Base-by-base conservation (phyloP, 1,140 invertebrate species). In the Leptinotarsa texana region DNA sequence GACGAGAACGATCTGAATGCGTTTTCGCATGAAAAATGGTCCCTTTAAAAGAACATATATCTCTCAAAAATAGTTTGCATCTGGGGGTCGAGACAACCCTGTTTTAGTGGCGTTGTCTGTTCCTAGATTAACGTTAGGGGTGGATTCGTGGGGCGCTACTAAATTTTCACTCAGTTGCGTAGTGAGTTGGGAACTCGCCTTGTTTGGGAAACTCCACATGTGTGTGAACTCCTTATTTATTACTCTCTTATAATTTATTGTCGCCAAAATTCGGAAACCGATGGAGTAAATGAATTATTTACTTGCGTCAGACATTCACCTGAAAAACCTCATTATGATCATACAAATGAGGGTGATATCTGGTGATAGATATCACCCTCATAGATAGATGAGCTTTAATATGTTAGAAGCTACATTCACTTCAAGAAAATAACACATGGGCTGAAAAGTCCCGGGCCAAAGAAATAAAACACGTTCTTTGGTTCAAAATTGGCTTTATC, bases 91-190 rank as follows among this genome's bases (percentile, higher is more conserved):
- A 67, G 65, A 67, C 65, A 67, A 27, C 65, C 65, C 65, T 67
- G 24, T 27, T 67, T 67, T 17, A 62, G 65, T 67, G 65, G 65
- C 65, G 24, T 17, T 67, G 65, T 67, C 65, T 67, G 65, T 21
- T 67, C 22, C 65, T 67, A 27, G 22, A 67, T 67, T 67, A 67
- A 67, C 65, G 65, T 67, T 22, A 24, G 24, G 65, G 65, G 65
- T 67, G 24, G 65, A 27, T 67, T 67, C 65, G 24, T 67, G 24
- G 65, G 65, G 17, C 65, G 65, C 65, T 67, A 67, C 22, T 67
- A 67, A 67, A 67, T 67, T 67, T 67, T 67, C 65, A 67, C 65
- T 67, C 65, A 22, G 18, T 67, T 67, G 65, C 65, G 65, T 67
- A 67, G n/a, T 67, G 65, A 67, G 65, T 67, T 27, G 18, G 65